Evolutionary conservation across 64 coral and sea anemone genomes (phyloP).

Genomic region (Dendronephthya gigantea): DNA sequence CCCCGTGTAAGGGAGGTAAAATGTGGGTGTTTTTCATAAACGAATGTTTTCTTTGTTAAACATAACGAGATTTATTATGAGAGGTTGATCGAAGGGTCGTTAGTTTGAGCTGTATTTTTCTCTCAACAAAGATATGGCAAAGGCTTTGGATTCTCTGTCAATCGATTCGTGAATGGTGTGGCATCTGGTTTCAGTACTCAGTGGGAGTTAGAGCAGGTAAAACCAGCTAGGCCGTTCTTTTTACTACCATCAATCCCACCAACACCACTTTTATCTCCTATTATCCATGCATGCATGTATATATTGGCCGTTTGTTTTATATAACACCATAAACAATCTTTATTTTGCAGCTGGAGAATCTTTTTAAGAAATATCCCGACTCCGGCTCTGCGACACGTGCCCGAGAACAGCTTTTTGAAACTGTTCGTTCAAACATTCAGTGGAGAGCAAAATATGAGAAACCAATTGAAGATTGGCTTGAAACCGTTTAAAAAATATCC

Average conservation of each 20-base stretch:
- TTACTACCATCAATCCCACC: background rate
- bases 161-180: background rate
- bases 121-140: background rate
- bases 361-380: background rate
- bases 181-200: background rate
- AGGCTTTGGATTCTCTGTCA: background rate
- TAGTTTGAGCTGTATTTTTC: too few relatives aligned
- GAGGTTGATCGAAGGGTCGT: too few relatives aligned
- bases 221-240: background rate
- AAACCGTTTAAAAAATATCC: background rate
- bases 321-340: background rate
- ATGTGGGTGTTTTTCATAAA: too few relatives aligned
- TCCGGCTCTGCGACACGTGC: background rate
- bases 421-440: background rate
- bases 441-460: background rate
- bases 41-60: too few relatives aligned
- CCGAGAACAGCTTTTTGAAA: background rate
- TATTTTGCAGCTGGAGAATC: background rate
- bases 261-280: too few relatives aligned
- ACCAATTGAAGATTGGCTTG: background rate
- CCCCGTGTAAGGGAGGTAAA: too few relatives aligned
- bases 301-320: too few relatives aligned
- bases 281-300: too few relatives aligned
- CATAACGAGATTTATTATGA: too few relatives aligned
- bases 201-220: background rate